Evolutionary conservation across 92 coral and sea anemone genomes (phyloP).

Genomic region (Umimayanthus kanabou): DNA sequence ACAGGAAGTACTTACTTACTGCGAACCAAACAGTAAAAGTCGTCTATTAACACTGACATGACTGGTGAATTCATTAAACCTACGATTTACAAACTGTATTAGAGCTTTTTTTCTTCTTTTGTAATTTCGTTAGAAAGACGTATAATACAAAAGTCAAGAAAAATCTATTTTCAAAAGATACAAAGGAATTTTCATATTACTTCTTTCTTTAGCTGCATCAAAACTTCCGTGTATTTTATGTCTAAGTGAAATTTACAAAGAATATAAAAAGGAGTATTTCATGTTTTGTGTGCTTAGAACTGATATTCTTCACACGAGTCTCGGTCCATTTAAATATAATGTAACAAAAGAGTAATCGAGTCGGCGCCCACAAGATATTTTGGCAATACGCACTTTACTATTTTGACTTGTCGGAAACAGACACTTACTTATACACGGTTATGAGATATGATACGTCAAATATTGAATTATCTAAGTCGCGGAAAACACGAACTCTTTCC

Average conservation of each 20-base stretch:
- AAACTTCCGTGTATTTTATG: too few relatives aligned
- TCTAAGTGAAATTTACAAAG: too few relatives aligned
- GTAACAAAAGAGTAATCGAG: neutral
- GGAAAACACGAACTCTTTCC: neutral
- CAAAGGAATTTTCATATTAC: neutral
- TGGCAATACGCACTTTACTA: neutral
- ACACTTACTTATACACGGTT: neutral
- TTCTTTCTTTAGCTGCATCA: too few relatives aligned
- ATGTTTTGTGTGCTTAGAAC: neutral
- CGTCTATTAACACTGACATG: neutral
- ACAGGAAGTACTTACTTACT: neutral
- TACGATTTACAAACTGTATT: neutral
- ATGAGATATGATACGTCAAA: neutral
- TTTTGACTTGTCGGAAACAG: neutral
- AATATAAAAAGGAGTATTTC: too few relatives aligned
- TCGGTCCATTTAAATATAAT: neutral
- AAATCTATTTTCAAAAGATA: neutral
- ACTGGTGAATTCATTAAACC: neutral
- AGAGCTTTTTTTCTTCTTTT: neutral
- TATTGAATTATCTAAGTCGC: neutral
- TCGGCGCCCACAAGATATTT: slow-evolving; percentile 2
- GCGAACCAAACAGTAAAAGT: too few relatives aligned
- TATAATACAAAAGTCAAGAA: neutral
- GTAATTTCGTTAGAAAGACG: neutral
- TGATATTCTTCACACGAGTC: neutral